phyloP scores from a whole-genome alignment of 2,113 vertebrate species.

The Lutjanus erythropterus region DNA sequence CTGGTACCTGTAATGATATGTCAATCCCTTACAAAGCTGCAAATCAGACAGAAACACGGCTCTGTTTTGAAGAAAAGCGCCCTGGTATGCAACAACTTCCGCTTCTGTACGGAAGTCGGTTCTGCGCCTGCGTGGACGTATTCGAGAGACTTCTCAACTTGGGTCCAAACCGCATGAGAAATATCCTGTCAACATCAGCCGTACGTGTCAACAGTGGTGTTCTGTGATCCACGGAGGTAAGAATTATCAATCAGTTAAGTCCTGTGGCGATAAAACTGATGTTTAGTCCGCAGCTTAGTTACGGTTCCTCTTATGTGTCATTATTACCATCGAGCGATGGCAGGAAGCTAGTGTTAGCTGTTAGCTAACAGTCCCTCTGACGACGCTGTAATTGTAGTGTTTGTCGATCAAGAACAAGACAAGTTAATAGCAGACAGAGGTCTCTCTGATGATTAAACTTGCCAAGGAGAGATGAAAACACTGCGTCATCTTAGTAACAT shows the following conservation, averaged over 20 bases:
- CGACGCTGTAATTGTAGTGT: background rate
- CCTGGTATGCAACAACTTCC: constrained; percentile 21
- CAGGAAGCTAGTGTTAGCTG: constrained; percentile 42
- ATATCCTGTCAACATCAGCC: fast-evolving
- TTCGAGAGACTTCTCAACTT: constrained; percentile 32
- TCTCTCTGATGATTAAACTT: background rate
- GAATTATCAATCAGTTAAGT: background rate
- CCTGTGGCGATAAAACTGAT: fast-evolving
- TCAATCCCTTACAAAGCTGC: constrained; percentile 27
- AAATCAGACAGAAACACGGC: background rate
- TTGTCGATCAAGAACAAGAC: background rate
- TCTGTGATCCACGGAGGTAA: constrained; percentile 43
- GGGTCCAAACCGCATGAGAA: background rate
- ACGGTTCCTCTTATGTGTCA: background rate
- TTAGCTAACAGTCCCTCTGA: background rate
- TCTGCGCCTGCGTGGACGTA: background rate
- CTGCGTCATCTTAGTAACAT: background rate
- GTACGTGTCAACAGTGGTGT: background rate
- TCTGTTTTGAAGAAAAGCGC: constrained; percentile 66
- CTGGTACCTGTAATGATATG: background rate
- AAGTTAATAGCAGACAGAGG: background rate
- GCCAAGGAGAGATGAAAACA: background rate
- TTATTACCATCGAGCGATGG: background rate
- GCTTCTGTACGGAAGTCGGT: constrained; percentile 38
- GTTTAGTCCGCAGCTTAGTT: background rate